phyloP scores from a whole-genome alignment of 1,140 invertebrate genomes.

The Bathynomus jamesi region DNA sequence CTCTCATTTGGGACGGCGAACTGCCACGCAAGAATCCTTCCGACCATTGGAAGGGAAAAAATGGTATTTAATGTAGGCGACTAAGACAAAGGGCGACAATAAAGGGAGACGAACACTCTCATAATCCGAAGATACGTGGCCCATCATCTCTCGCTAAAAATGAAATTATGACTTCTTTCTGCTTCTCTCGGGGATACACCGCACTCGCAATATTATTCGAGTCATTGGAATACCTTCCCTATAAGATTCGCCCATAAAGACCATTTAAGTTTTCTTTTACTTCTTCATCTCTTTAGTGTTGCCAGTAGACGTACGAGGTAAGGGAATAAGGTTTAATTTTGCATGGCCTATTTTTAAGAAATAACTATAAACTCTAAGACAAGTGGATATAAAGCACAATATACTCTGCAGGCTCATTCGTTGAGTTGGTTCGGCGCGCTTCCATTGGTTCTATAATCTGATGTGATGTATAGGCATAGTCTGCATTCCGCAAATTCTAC shows the following conservation, averaged over 20 bases:
- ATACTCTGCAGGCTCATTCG: neutral
- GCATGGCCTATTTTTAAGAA: slow-evolving; percentile 11
- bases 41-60: slow-evolving; percentile 13
- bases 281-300: slow-evolving; percentile 7
- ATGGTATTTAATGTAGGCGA: slow-evolving; percentile 33
- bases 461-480: slow-evolving; percentile 35
- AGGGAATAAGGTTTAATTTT: slow-evolving; percentile 25
- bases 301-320: slow-evolving; percentile 14
- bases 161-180: slow-evolving; percentile 36
- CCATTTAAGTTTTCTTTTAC: slow-evolving; percentile 11
- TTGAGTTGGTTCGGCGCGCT: slow-evolving; percentile 7
- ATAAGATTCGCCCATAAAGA: slow-evolving; percentile 3
- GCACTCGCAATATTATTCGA: slow-evolving; percentile 17
- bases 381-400: neutral
- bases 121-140: slow-evolving; percentile 34
- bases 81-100: slow-evolving; percentile 35
- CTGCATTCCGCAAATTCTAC: slow-evolving; percentile 32
- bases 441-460: slow-evolving; percentile 34
- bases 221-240: slow-evolving; percentile 10
- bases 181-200: slow-evolving; percentile 12
- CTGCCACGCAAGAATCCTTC: slow-evolving; percentile 2
- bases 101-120: slow-evolving; percentile 34
- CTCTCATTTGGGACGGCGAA: neutral
- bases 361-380: neutral
- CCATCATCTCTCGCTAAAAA: slow-evolving; percentile 35